phyloP scores from a whole-genome alignment of 1,140 invertebrate species.

The Mercenaria mercenaria region DNA sequence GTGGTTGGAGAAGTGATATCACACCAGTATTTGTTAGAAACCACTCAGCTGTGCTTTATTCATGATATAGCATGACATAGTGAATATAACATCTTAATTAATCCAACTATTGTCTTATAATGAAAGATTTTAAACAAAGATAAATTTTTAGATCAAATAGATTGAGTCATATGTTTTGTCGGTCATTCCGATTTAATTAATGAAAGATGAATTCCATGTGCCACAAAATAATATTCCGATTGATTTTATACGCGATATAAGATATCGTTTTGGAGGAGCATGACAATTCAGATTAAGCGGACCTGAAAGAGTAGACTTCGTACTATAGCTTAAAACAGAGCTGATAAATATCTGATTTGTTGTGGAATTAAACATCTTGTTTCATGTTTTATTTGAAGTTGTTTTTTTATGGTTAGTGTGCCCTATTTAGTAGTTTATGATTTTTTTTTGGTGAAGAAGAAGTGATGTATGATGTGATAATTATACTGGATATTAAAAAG shows the following conservation, averaged over 20 bases:
- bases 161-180: conserved; percentile 24
- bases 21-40: too few species aligned
- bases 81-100: neutral
- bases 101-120: neutral
- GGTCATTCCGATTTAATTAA: conserved; percentile 17
- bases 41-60: neutral
- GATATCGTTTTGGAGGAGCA: neutral
- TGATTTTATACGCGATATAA: neutral
- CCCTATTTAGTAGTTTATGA: neutral
- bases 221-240: neutral
- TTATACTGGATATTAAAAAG: neutral
- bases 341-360: conserved; percentile 18
- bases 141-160: conserved; percentile 18
- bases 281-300: neutral
- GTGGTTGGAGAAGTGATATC: too few species aligned
- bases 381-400: conserved; percentile 16
- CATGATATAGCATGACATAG: neutral
- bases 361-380: neutral
- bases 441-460: neutral
- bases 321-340: neutral
- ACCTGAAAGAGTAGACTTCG: neutral
- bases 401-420: neutral
- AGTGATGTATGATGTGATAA: neutral
- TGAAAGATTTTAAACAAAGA: neutral
- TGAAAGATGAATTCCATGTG: neutral